Conservation (phyloP, 2,113 vertebrate species). For the Ciconia maguari region DNA sequence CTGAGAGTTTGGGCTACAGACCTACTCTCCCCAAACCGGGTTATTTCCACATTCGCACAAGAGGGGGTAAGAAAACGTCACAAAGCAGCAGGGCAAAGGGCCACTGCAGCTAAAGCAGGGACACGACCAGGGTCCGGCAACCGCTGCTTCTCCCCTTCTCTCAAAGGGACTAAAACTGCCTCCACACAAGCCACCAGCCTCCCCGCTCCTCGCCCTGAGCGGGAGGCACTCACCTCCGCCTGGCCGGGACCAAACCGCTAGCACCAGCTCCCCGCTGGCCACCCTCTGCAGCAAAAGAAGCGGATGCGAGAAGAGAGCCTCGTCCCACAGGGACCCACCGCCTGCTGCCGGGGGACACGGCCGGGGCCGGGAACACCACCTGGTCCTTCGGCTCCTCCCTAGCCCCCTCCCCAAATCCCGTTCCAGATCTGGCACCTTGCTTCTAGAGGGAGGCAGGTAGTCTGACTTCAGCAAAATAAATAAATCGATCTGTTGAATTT, state of each 20-base stretch:
- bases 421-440: background rate
- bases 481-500: background rate
- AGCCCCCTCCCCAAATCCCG: background rate
- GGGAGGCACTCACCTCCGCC: background rate
- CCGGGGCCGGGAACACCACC: background rate
- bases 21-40: rapidly evolving
- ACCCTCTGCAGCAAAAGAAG: background rate
- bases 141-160: background rate
- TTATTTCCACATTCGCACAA: background rate
- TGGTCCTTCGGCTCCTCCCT: background rate
- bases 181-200: background rate
- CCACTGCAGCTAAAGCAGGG: background rate
- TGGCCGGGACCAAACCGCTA: background rate
- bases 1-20: background rate
- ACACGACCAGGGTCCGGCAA: background rate
- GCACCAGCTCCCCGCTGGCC: background rate
- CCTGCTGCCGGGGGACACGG: background rate
- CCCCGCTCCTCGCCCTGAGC: background rate
- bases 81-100: background rate
- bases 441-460: background rate
- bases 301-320: background rate
- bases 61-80: background rate
- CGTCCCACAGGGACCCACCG: background rate
- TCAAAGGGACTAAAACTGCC: background rate
- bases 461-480: background rate